Evolutionary conservation across 2,797 vertebrate species (phyloP).

Genomic region (Liasis olivaceus): DNA sequence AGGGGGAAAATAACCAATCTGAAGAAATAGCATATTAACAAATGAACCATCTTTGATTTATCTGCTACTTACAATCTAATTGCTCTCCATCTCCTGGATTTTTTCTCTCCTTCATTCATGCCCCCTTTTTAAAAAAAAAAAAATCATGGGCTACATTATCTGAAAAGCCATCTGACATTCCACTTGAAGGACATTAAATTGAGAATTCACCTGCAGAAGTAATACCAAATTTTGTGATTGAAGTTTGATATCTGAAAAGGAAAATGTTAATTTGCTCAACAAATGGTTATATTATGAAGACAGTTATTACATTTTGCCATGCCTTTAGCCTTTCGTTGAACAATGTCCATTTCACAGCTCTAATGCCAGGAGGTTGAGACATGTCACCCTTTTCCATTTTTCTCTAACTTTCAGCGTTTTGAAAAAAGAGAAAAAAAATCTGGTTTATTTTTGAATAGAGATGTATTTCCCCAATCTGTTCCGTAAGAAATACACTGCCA

Average conservation of each 20-base stretch:
- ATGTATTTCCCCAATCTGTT: background rate
- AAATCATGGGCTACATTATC: constrained; percentile 20
- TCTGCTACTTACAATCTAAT: constrained; percentile 29
- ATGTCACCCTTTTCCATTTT: background rate
- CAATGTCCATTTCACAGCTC: constrained; percentile 6
- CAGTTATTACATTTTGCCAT: constrained; percentile 19
- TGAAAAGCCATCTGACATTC: background rate
- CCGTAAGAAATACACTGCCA: background rate
- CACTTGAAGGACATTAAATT: constrained; percentile 3
- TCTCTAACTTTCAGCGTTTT: background rate
- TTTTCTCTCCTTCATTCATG: background rate
- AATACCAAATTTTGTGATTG: constrained; percentile 41
- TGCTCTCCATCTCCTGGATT: constrained; percentile 16
- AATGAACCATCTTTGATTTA: background rate
- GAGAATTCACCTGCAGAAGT: constrained; percentile 34
- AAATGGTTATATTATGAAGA: constrained; percentile 23
- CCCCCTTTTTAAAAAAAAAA: background rate
- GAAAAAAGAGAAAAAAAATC: background rate
- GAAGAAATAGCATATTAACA: background rate
- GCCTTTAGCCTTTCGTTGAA: constrained; percentile 36
- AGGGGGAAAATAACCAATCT: constrained; percentile 13
- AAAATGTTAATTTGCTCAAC: constrained; percentile 37
- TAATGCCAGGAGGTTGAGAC: background rate
- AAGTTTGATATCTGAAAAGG: constrained; percentile 30
- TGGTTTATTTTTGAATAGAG: background rate